Base-by-base conservation (phyloP, 2,797 vertebrate genomes). In the Cryptoblepharus egeriae region DNA sequence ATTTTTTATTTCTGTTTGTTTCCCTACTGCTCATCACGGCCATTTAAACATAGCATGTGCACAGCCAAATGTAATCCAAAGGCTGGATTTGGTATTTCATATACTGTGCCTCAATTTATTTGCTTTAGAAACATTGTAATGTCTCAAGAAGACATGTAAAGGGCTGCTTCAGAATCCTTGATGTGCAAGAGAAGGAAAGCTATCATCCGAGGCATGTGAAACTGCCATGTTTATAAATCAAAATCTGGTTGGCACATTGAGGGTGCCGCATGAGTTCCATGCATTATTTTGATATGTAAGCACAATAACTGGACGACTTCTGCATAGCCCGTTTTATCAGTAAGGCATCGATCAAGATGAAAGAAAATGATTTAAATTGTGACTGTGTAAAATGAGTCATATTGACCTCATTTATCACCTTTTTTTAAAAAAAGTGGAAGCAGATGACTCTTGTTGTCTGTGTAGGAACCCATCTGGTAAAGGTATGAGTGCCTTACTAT, bases 351-450 rank as follows among this genome's bases (percentile, higher is more conserved):
- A 95, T 96, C 93, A 95, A 94, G 94, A 91, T 87, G 79, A 94
- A 94, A 95, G 91, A 95, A 96, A 79, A 96, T 95, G 95, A 94
- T 96, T 97, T 95, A 96, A 95, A 96, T 92, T 92, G 88, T 89
- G 85, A 79, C 79, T 88, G 90, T 95, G 91, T 91, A 92, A 91
- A 91, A 90, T 92, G 95, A 95, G 96, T 97, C 96, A 97, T 96
- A 93, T 95, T 96, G 94, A 93, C 92, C 93, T 95, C 94, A 94
- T 97, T 96, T 95, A 95, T 97, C 95, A 96, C 93, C 88, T 93
- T 94, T 92, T 94, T 58, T 81, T 52, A 49, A 35, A 5, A 13
- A 68, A 83, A 93, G 94, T 85, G 90, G 88, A 90, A 94, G 88
- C 95, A 95, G 95, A 95, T 88, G 88, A 94, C 84, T 88, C 80